phyloP scores from a whole-genome alignment of 2,888 invertebrate species.

The Rotaria magnacalcarata region DNA sequence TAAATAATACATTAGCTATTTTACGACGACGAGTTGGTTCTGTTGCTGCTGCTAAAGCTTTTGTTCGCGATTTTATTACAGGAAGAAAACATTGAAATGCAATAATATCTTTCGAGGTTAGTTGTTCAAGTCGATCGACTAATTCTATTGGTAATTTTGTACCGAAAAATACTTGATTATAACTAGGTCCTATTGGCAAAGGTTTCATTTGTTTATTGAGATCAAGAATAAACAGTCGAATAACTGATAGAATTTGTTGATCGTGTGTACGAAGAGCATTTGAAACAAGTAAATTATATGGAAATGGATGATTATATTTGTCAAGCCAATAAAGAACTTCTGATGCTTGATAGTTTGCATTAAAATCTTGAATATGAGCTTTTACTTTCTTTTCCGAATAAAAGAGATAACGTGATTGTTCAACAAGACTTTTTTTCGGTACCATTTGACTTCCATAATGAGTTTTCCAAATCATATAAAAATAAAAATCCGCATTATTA shows the following conservation, averaged over 20 bases:
- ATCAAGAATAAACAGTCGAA: background rate
- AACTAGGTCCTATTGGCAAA: background rate
- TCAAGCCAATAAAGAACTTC: background rate
- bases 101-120: slow-evolving; percentile 2
- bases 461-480: background rate
- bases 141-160: background rate
- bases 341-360: background rate
- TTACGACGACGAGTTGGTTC: background rate
- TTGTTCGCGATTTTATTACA: background rate
- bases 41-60: background rate
- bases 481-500: background rate
- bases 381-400: background rate
- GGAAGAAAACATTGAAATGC: slow-evolving; percentile 19
- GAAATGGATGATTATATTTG: background rate
- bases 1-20: background rate
- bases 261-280: slow-evolving; percentile 15
- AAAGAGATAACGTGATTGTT: background rate
- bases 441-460: background rate
- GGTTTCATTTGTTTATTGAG: background rate
- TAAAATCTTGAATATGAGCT: background rate
- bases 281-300: background rate
- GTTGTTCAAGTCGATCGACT: background rate
- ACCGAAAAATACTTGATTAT: background rate
- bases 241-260: background rate
- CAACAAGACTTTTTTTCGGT: background rate